Evolutionary conservation across 2,113 vertebrate genomes (phyloP).

Genomic region (Centropus bengalensis): DNA sequence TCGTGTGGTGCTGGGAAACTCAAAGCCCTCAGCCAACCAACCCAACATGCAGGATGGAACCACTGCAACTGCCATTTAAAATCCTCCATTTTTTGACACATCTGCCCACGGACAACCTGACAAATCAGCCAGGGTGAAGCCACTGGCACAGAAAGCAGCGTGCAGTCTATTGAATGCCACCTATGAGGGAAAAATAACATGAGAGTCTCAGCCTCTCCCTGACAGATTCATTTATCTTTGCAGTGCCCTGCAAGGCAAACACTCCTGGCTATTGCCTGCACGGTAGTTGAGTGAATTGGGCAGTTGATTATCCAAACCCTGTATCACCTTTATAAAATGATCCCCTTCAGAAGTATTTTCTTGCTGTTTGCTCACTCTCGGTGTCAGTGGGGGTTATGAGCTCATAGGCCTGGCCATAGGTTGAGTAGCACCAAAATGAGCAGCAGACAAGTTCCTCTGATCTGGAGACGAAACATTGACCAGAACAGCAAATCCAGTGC

Average conservation of each 20-base stretch:
- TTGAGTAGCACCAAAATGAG: not conserved
- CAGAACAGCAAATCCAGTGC: not conserved
- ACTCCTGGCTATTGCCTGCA: not conserved
- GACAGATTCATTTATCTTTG: slow-evolving; percentile 27
- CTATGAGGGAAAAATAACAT: not conserved
- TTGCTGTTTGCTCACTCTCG: not conserved
- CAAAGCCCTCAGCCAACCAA: not conserved
- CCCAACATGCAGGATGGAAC: not conserved
- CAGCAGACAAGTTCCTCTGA: not conserved
- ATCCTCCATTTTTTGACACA: not conserved
- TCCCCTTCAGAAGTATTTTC: not conserved
- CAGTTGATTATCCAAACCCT: not conserved
- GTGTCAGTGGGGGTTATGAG: not conserved
- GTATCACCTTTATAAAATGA: not conserved
- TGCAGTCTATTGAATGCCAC: not conserved
- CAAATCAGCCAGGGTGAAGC: not conserved
- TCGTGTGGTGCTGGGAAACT: not conserved
- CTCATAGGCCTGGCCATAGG: not conserved
- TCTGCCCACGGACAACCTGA: not conserved
- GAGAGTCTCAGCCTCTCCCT: not conserved
- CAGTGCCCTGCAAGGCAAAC: not conserved
- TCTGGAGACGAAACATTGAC: not conserved
- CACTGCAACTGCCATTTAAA: not conserved
- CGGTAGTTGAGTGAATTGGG: not conserved
- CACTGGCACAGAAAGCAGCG: not conserved